Evolutionary conservation across 2,113 vertebrate genomes (phyloP), one percentile per base, ranked within the genome.

Genomic region (Rutilus rutilus): DNA sequence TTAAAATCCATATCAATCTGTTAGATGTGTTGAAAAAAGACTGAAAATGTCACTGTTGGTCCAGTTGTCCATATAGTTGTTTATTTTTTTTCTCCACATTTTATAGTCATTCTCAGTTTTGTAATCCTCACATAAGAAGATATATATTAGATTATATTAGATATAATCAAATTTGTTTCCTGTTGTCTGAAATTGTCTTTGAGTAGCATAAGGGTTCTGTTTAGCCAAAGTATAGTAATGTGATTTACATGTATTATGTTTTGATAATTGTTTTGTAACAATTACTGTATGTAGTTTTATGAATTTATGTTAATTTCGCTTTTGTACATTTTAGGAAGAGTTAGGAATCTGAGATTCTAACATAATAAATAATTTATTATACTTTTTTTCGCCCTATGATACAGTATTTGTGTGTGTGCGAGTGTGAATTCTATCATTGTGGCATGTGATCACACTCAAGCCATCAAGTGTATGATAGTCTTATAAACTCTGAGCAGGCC

Each of bases 311-410:
- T 33, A 0, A 21, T 62, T 39, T 75, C 10, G 27, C 19, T 27
- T 15, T 33, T 71, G 30, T 47, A 57, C 39, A 75, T 71, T 78
- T 52, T 77, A 64, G 59, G 57, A 17, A 77, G 57, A 73, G 47
- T 52, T 78, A 30, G 23, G 19, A 78, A 79, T 47, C 75, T 25
- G 25, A 74, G 27, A 64, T 75, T 64, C 52, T 57, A 45, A 73
- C 17, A 80, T 45, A 33, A 30, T 79, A 42, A 83, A 83, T 69
- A 30, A 57, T 74, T 83, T 83, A 73, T 83, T 42, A 39, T 12
- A 25, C 5, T 15, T 36, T n/a, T n/a, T 36, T 42, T 23, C 8
- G 10, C 7, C 17, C 19, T 33, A 23, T 57, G 30, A 25, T 19
- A 27, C 12, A 21, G 8, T 69, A 39, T 69, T 19, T 69, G 33